Evolutionary conservation across 2,888 invertebrate species (phyloP).

Genomic region (Cheilosia pagana): DNA sequence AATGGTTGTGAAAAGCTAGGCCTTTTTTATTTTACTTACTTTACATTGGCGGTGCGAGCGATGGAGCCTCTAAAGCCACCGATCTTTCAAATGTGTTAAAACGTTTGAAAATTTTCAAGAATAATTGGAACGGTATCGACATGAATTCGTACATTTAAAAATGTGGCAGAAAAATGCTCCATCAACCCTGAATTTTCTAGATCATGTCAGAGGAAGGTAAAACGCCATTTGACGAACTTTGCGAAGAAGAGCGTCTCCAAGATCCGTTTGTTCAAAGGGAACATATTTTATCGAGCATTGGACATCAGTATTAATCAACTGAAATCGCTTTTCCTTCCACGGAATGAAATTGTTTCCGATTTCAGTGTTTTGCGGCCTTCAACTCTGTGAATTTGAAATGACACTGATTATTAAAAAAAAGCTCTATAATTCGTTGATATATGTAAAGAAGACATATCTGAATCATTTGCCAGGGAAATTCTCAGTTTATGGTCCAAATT

Average conservation of each 20-base stretch:
- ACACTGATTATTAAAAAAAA: background rate
- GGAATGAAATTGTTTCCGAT: slow-evolving; percentile 2
- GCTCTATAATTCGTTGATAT: background rate
- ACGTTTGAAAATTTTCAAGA: slow-evolving; percentile 1
- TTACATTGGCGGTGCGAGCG: too few species aligned
- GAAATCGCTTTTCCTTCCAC: background rate
- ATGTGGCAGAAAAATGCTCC: slow-evolving; percentile 4
- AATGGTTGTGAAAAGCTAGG: too few species aligned
- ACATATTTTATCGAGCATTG: slow-evolving; percentile 7
- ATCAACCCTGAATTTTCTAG: slow-evolving; percentile 3
- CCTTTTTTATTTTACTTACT: too few species aligned
- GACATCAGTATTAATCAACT: background rate
- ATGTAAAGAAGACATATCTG: background rate
- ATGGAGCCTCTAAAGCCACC: background rate
- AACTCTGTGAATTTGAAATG: background rate
- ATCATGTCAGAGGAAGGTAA: slow-evolving; percentile 1
- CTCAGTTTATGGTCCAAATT: background rate
- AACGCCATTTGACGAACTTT: slow-evolving; percentile 9
- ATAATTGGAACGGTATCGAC: slow-evolving; percentile 1
- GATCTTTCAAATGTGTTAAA: background rate
- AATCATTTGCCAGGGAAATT: background rate
- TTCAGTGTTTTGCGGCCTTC: background rate
- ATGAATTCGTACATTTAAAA: background rate
- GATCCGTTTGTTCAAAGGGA: background rate
- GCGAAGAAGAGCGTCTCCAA: background rate